Conservation (phyloP, 2,113 vertebrate species). For the Ellobius talpinus region DNA sequence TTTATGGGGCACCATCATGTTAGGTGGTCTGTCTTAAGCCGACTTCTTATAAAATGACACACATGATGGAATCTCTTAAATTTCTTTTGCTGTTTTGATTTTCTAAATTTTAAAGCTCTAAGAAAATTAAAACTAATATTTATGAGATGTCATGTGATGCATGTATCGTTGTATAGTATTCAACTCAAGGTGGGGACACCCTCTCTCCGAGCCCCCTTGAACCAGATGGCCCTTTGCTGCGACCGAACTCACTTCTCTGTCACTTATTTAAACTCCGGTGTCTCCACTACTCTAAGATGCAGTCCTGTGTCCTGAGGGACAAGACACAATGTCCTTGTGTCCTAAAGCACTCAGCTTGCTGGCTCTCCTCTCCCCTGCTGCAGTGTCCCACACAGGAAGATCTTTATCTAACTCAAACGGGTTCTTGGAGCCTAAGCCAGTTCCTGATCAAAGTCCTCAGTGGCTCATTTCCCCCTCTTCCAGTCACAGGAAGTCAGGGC, state of each 20-base stretch:
- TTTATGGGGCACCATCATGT: too few species aligned
- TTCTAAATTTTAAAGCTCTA: background rate
- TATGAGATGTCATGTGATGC: background rate
- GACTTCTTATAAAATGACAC: background rate
- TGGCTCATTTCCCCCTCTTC: background rate
- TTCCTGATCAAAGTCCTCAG: background rate
- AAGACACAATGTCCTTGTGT: background rate
- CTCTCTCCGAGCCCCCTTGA: background rate
- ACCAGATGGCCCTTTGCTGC: too few species aligned
- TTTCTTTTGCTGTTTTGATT: background rate
- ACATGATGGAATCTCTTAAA: background rate
- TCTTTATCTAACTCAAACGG: background rate
- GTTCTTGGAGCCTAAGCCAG: background rate
- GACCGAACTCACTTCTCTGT: too few species aligned
- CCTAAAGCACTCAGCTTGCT: background rate
- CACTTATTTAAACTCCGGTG: background rate
- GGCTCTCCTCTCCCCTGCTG: rapidly evolving
- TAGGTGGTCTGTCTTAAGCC: background rate
- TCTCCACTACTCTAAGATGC: background rate
- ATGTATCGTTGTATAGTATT: background rate
- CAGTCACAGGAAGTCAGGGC: background rate
- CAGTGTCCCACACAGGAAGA: background rate
- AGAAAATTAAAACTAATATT: background rate
- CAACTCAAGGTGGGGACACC: background rate
- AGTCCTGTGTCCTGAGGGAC: background rate